Percentiles rank a stretch among this genome's conserved stretches.
Conservation (phyloP, 2,797 vertebrate genomes). For the Dermochelys coriacea region DNA sequence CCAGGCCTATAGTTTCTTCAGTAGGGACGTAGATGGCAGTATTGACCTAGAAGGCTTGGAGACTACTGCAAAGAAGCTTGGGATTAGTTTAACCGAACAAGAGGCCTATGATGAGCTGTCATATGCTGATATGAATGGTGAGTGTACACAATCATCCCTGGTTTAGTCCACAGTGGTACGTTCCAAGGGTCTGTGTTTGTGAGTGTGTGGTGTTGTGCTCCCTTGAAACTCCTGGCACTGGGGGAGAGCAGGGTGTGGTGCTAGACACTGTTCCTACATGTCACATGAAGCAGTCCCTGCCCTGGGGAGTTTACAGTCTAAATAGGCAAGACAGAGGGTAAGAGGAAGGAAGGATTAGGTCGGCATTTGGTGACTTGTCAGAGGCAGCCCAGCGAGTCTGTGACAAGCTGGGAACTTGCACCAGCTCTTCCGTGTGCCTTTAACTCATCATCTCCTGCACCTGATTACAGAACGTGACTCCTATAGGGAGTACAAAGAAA, state of each 20-base stretch:
- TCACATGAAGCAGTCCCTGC: not conserved
- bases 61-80: slow-evolving; percentile 52
- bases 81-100: slow-evolving; percentile 50
- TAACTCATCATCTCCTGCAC: not conserved
- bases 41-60: slow-evolving; percentile 66
- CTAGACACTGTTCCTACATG: not conserved
- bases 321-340: not conserved
- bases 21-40: slow-evolving; percentile 51
- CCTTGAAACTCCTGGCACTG: not conserved
- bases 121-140: slow-evolving; percentile 63
- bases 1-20: slow-evolving; percentile 66
- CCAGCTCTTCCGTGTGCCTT: not conserved
- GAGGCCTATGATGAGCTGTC: slow-evolving; percentile 55
- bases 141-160: not conserved
- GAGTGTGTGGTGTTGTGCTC: not conserved
- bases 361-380: not conserved
- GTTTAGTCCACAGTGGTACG: not conserved
- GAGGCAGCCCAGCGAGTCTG: not conserved
- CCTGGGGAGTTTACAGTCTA: not conserved
- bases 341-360: not conserved
- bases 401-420: not conserved
- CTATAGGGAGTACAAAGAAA: not conserved
- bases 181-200: not conserved
- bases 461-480: not conserved
- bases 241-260: not conserved